Conservation (phyloP, 2,888 invertebrate species). For the Tetheella fluctuosa region DNA sequence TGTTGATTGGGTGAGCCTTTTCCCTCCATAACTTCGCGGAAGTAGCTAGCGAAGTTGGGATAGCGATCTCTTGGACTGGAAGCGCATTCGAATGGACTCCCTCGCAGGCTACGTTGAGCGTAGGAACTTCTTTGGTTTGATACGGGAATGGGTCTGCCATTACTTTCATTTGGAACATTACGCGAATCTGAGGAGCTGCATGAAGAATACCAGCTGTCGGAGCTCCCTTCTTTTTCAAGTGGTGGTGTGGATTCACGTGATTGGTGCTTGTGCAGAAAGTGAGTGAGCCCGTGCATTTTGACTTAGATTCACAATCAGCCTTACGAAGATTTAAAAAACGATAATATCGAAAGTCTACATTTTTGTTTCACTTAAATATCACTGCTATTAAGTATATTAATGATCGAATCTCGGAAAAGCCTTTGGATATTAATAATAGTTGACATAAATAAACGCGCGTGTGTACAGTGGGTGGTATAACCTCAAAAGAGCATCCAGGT, state of each 20-base stretch:
- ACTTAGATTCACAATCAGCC: slow-evolving; percentile 19
- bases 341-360: slow-evolving; percentile 25
- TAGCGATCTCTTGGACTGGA: slow-evolving; percentile 76
- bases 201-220: slow-evolving; percentile 76
- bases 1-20: slow-evolving; percentile 50
- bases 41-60: slow-evolving; percentile 75
- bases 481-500: not conserved
- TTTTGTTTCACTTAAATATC: slow-evolving; percentile 13
- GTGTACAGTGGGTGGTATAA: not conserved
- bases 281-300: slow-evolving; percentile 79
- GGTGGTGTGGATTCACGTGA: slow-evolving; percentile 64
- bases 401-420: slow-evolving; percentile 44
- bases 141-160: slow-evolving; percentile 60
- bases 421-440: not conserved
- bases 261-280: slow-evolving; percentile 69
- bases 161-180: slow-evolving; percentile 43
- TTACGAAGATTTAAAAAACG: slow-evolving; percentile 21
- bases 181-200: slow-evolving; percentile 56
- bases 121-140: slow-evolving; percentile 52
- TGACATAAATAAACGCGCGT: not conserved
- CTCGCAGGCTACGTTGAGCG: slow-evolving; percentile 59
- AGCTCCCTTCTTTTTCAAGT: slow-evolving; percentile 68
- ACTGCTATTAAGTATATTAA: not conserved
- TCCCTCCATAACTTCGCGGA: slow-evolving; percentile 69
- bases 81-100: slow-evolving; percentile 65